Base-by-base conservation (phyloP, 2,888 invertebrate genomes). In the Artemia sp. region DNA sequence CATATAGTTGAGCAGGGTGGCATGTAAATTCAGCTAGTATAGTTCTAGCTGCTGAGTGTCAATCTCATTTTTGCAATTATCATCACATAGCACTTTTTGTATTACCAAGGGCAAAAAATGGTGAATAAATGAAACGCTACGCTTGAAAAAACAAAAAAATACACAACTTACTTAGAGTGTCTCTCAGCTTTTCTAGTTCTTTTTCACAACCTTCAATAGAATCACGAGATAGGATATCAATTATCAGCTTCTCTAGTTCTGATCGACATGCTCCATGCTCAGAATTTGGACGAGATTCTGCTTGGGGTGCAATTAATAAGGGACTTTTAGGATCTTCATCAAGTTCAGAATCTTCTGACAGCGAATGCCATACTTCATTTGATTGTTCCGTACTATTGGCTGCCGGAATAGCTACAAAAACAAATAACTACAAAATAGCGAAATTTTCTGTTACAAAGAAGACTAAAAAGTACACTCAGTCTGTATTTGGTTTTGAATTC, bases 311-410 rank as follows among this genome's bases (percentile, higher is more conserved):
- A 58, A n/a, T 24, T 24, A 58, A 10, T 24, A 58, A 24, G 24
- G 64, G 64, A 58, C 64, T 58, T 24, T 58, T 58, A n/a, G 64
- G 64, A 24, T 58, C 64, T 19, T 24, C 24, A 19, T 58, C 64
- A 8, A n/a, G 8, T 8, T 58, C 64, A 10, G 64, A 58, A 8
- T 58, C 64, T 8, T 24, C 64, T 8, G 64, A 58, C 64, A 58
- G 64, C n/a, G 64, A 58, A 24, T 58, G 64, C 14, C 24, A 58
- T n/a, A 24, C n/a, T n/a, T n/a, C 24, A 10, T 24, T 24, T 8
- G 24, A 19, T 8, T n/a, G 64, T n/a, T 58, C 14, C 38, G 38
- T 38, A 58, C 24, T 24, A 58, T n/a, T 19, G 64, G 64, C 64
- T 24, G 64, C 10, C 24, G 64, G 64, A 10, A 58, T 58, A 12